Percentiles rank a stretch among this genome's conserved stretches.
phyloP scores from a whole-genome alignment of 2,113 vertebrate species.

The Megalops atlanticus region DNA sequence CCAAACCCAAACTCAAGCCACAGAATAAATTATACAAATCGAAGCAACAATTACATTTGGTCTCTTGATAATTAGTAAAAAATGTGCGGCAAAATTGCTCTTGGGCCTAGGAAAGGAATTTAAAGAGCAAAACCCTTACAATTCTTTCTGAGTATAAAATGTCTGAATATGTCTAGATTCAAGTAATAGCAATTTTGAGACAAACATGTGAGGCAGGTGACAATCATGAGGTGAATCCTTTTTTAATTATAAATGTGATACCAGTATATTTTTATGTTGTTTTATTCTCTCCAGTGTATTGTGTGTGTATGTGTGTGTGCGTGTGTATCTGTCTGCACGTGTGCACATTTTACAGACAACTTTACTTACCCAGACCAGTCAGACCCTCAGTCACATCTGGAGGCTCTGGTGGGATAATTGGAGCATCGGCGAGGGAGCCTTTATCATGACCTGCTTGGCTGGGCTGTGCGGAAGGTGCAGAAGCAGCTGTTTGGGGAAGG shows the following conservation, averaged over 20 bases:
- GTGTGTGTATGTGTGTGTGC: not conserved
- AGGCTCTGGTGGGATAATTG: not conserved
- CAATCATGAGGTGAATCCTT: too few species aligned
- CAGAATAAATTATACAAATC: not conserved
- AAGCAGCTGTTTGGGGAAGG: slow-evolving; percentile 45
- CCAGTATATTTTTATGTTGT: too few species aligned
- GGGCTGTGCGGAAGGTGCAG: slow-evolving; percentile 41
- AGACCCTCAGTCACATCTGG: not conserved
- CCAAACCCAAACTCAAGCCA: slow-evolving; percentile 11
- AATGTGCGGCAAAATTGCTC: not conserved
- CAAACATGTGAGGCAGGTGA: too few species aligned
- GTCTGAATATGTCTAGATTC: too few species aligned
- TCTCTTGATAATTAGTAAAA: too few species aligned
- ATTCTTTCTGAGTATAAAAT: too few species aligned
- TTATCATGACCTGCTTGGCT: slow-evolving; percentile 40
- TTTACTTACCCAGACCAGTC: not conserved
- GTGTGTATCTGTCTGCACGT: slow-evolving; percentile 1
- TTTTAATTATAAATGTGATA: too few species aligned
- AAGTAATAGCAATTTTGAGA: too few species aligned
- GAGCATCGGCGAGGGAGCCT: slow-evolving; percentile 20
- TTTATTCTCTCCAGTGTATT: too few species aligned
- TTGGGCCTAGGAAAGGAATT: too few species aligned
- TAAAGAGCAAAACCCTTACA: too few species aligned
- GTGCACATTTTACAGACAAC: not conserved
- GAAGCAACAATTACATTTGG: not conserved